Percentiles rank a stretch among this genome's conserved stretches.
Evolutionary conservation across 2,113 vertebrate genomes (phyloP).

Genomic region (Pluvialis apricaria): DNA sequence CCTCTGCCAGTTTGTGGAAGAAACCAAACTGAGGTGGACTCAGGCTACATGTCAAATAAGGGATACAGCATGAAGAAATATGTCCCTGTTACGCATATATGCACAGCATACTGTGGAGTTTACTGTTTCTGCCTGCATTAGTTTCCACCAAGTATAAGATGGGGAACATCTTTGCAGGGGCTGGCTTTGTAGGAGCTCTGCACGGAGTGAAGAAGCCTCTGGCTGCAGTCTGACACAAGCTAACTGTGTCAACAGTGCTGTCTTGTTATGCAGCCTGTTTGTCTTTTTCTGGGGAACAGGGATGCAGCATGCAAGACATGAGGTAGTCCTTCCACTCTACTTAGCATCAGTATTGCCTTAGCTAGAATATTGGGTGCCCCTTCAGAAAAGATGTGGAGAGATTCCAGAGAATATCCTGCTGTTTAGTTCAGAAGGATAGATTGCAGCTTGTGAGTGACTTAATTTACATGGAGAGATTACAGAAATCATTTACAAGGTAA

Average conservation of each 20-base stretch:
- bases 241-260: not conserved
- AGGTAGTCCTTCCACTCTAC: not conserved
- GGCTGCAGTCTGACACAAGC: not conserved
- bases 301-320: not conserved
- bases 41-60: not conserved
- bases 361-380: not conserved
- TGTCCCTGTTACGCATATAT: not conserved
- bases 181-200: not conserved
- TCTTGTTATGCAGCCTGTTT: not conserved
- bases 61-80: not conserved
- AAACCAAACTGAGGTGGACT: not conserved
- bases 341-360: not conserved
- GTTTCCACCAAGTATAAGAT: not conserved
- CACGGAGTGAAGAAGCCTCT: not conserved
- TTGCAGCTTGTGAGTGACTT: not conserved
- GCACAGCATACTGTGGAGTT: not conserved
- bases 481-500: not conserved
- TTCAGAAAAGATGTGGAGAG: not conserved
- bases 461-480: not conserved
- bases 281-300: not conserved
- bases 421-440: not conserved
- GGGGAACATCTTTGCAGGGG: not conserved
- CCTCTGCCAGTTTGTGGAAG: not conserved
- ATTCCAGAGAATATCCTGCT: not conserved
- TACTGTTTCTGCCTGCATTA: not conserved